Base-by-base conservation (phyloP, 37 sponge, comb jelly and placozoan species). In the Eunapius fragilis region DNA sequence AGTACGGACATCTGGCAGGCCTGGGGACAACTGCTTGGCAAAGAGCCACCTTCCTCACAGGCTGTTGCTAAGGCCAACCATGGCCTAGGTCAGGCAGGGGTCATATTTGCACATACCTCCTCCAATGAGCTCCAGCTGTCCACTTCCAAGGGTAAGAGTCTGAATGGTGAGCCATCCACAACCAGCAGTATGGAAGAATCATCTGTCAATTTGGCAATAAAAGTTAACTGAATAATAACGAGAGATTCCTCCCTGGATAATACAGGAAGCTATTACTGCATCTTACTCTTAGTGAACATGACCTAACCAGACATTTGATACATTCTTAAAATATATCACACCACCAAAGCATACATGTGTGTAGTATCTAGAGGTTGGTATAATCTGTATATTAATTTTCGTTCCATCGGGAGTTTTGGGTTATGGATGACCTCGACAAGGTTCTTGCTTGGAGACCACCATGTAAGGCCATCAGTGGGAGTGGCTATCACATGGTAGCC, bases 401-500 rank as follows among this genome's bases (percentile, higher is more conserved):
- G 81, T 72, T 10, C 82, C 75, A 30, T 85, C 75, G 23, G 82
- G 27, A 87, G 71, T 50, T 38, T 9, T 5, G 35, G 7, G 27
- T 72, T 31, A 47, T 92, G 93, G 19, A 25, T 36, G 22, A 92
- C 83, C 23, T 77, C 69, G 48, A 92, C 32, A 48, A 69, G 36
- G 73, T 88, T 88, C 24, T 30, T 71, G 24, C 31, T 26, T 3
- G 67, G 78, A 26, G 79, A 71, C 19, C 49, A 17, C 93, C 93
- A 92, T 25, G 70, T 72, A 58, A 37, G 36, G 30, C 22, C 70
- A 14, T 75, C 81, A 24, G 25, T 87, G 36, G 81, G 81, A 17
- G 71, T 81, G 26, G 91, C 38, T 35, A 72, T 73, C 24, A 92
- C 93, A 67, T 69, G 72, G 75, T 87, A 92, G 36, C 91, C 93